phyloP scores from a whole-genome alignment of 2,888 invertebrate species.

The Agrotis exclamationis region DNA sequence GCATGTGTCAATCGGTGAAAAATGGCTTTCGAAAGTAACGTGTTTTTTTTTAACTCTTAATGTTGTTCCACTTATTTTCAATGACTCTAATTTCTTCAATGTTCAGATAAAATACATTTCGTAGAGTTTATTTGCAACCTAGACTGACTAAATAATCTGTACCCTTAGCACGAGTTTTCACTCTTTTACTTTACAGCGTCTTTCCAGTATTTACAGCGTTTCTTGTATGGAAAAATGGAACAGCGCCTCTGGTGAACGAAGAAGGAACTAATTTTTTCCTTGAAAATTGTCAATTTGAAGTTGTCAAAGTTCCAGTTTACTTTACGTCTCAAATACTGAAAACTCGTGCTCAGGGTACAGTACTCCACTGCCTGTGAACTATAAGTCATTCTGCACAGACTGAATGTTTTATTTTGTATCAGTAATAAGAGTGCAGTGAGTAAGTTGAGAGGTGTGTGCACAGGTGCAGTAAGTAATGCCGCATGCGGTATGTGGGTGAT shows the following conservation, averaged over 20 bases:
- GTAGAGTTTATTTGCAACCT: not conserved
- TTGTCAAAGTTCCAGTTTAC: no score
- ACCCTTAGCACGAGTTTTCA: no score
- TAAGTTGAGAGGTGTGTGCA: slow-evolving; percentile 68
- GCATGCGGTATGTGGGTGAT: slow-evolving; percentile 77
- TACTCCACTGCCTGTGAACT: not conserved
- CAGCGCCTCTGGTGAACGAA: no score
- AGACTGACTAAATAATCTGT: not conserved
- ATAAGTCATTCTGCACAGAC: slow-evolving; percentile 1
- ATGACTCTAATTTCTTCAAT: slow-evolving; percentile 9
- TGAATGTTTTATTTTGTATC: slow-evolving; percentile 27
- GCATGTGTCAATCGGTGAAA: slow-evolving; percentile 47
- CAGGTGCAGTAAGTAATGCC: slow-evolving; percentile 72
- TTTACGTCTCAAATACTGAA: no score
- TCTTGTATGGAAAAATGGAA: no score
- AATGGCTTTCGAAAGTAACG: slow-evolving; percentile 53
- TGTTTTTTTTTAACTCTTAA: slow-evolving; percentile 32
- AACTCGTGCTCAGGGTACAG: no score
- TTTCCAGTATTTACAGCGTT: no score
- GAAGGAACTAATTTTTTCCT: no score
- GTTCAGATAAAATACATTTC: not conserved
- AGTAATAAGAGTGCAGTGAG: slow-evolving; percentile 58
- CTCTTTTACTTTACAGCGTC: no score
- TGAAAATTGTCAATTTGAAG: no score
- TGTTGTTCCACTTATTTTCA: slow-evolving; percentile 27